Evolutionary conservation across 2,797 vertebrate species (phyloP), one percentile per base, ranked within the genome.

Genomic region (Cygnus olor): DNA sequence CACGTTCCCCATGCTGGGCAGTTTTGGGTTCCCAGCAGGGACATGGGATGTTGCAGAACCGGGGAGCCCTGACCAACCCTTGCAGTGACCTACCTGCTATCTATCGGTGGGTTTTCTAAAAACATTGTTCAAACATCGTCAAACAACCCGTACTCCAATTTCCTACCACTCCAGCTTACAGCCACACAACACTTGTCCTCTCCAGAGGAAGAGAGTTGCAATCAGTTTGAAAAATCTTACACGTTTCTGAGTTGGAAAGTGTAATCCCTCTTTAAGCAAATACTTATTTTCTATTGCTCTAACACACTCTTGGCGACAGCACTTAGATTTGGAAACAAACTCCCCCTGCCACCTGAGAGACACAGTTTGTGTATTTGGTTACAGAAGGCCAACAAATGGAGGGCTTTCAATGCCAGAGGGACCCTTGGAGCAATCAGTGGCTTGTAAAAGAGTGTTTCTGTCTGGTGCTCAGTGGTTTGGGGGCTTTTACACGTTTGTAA

Each of bases 391-490:
- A 89, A 54, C 88, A 85, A 96, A 93, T 16, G 47, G 72, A 20
- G 34, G 42, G 56, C 22, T 94, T 88, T 80, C 71, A 85, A 80
- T 63, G 61, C 92, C 96, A 89, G 84, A 45, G 96, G 93, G 94
- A 96, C 89, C 87, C 76, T 88, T 54, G 65, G 72, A 92, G 87
- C 76, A 91, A 91, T 95, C 91, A 32, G 90, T 72, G 77, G 30
- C 92, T 93, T 93, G 86, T 89, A 94, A 92, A 87, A 85, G 57
- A 80, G 24, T 16, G 68, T 61, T 95, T 89, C 81, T 92, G 74
- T 81, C 72, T 82, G 84, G 81, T 74, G 91, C 81, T 85, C 70
- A 8, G 94, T 80, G 93, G 53, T 96, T 95, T 95, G 94, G 49
- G 91, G 68, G 69, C 51, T 92, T 95, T 93, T 93, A 87, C 42